Base-by-base conservation (phyloP, 2,888 invertebrate species). In the Resseliella maxima region DNA sequence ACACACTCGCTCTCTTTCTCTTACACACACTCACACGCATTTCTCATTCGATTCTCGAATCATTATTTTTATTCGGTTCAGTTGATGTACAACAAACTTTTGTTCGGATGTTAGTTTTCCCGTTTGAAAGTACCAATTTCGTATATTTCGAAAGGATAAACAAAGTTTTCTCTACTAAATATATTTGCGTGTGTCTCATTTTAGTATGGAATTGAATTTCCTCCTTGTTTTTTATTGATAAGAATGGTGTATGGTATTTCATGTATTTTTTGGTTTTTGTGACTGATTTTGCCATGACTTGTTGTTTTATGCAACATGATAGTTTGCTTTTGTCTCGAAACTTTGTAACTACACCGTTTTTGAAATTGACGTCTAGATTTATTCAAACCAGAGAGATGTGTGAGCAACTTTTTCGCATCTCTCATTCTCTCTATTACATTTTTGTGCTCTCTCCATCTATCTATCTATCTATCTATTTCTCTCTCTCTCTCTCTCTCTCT, bases 61-160 rank as follows among this genome's bases (percentile, higher is more conserved):
- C 72, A 72, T 72, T 72, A 72, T 72, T 72, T 72, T 72, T 72
- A 72, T 72, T 72, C 72, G 72, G 72, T 72, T 72, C 72, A 72
- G 72, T 72, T 72, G 72, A 72, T 72, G 31, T 15, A 72, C 12
- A 12, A n/a, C 35, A 72, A 72, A 72, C 72, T 72, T 72, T 72
- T 72, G 72, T 72, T 72, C 0, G 50, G 72, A 72, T 31, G 72
- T 35, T 72, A 72, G 31, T 72, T 31, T 72, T 72, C 24, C 59
- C 31, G 31, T 72, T 72, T 72, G 15, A 72, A 72, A 72, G 3
- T 72, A 5, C 72, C 72, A 72, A 72, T 72, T 72, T 72, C 31
- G 3, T 31, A 59, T 41, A 41, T 41, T 41, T 59, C 24, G 59
- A 24, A 59, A 24, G 31, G 18, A 72, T 31, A 31, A 72, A 72